These are phyloP conservation scores for Mechanitis messenoides DNA, from an alignment of 2,888 invertebrate genomes.

Conservation along the genomic window DNA sequence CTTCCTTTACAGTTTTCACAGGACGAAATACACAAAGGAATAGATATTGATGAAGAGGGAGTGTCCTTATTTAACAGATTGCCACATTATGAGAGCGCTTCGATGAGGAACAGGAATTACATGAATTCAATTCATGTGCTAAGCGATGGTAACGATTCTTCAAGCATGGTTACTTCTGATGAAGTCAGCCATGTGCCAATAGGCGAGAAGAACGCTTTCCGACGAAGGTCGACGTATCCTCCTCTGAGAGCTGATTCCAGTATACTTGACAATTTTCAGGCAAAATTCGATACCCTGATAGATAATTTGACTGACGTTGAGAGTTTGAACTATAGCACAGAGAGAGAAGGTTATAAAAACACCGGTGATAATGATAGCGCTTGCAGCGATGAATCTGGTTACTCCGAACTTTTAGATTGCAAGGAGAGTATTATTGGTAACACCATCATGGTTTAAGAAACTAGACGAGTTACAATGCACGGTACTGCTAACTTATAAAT, in stretches of 20 bases:
- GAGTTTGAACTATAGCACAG: constrained; percentile 58
- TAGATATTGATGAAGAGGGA: constrained; percentile 59
- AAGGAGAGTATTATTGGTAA: constrained; percentile 70
- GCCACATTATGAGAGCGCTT: constrained; percentile 41
- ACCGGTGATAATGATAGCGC: constrained; percentile 84
- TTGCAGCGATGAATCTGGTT: constrained; percentile 93
- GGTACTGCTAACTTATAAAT: constrained; percentile 19
- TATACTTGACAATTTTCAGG: constrained; percentile 51
- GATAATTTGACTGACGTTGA: constrained; percentile 63
- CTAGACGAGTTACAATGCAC: constrained; percentile 25
- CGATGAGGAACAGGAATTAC: constrained; percentile 42
- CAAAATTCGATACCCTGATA: constrained; percentile 62
- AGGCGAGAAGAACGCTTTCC: constrained; percentile 65
- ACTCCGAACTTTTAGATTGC: constrained; percentile 84
- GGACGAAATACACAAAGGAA: constrained; percentile 56
- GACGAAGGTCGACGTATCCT: constrained; percentile 67
- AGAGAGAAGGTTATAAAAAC: constrained; percentile 70
- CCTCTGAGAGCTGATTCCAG: constrained; percentile 52
- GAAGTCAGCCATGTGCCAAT: constrained; percentile 71
- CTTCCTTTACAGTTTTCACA: constrained; percentile 63
- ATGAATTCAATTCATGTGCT: constrained; percentile 40
- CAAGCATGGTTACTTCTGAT: constrained; percentile 34
- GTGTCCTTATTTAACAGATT: constrained; percentile 39
- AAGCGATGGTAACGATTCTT: constrained; percentile 30
- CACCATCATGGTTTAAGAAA: constrained; percentile 67